Evolutionary conservation across 2,113 vertebrate species (phyloP).

Genomic region (Bos taurus): ARS-UCD2.0 NC_037331.1:116420001-116420500

Average conservation of each 20-base stretch:
- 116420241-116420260: rapidly evolving
- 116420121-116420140: neutral
- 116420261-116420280: rapidly evolving
- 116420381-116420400: rapidly evolving
- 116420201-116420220: neutral
- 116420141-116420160: neutral
- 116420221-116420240: neutral
- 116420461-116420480: rapidly evolving
- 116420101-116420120: rapidly evolving
- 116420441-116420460: rapidly evolving
- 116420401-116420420: rapidly evolving
- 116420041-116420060: neutral
- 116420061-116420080: neutral
- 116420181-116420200: neutral
- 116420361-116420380: too few species aligned
- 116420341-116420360: neutral
- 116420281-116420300: neutral
- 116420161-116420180: neutral
- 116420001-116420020: neutral
- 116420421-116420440: too few species aligned
- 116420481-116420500: rapidly evolving
- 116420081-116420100: rapidly evolving
- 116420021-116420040: rapidly evolving
- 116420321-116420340: neutral
- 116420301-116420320: neutral